A percentile compares a stretch with the other conserved stretches of the same genome.
Conservation (phyloP, 2,113 vertebrate genomes). For the Brachyistius frenatus region DNA sequence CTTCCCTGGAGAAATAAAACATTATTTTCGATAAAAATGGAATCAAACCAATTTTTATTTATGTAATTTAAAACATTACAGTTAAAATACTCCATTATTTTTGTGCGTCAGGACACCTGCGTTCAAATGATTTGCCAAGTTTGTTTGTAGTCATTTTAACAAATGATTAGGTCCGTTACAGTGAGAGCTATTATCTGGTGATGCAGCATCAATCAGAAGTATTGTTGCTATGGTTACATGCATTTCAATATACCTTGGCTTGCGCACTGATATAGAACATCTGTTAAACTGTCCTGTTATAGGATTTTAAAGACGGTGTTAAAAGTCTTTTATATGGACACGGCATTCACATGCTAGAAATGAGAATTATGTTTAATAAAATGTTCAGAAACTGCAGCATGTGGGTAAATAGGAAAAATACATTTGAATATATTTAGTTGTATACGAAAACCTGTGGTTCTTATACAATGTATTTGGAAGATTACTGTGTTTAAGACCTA, state of each 20-base stretch:
- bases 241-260: constrained; percentile 25
- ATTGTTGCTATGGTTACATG: constrained; percentile 31
- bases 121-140: neutral
- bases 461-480: too few species aligned
- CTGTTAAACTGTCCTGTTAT: neutral
- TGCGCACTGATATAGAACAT: constrained; percentile 1
- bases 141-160: neutral
- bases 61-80: too few species aligned
- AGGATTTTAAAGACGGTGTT: neutral
- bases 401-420: neutral
- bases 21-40: neutral
- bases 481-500: neutral
- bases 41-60: neutral
- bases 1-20: constrained; percentile 71
- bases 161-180: neutral
- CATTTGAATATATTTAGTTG: neutral
- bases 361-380: neutral
- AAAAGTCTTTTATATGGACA: neutral
- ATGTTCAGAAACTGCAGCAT: neutral
- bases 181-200: neutral
- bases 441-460: too few species aligned
- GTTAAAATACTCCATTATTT: neutral
- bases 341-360: neutral
- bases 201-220: constrained; percentile 18
- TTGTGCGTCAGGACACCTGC: neutral